Conservation (phyloP, 2,797 vertebrate species). For the Clarias laeviceps region DNA sequence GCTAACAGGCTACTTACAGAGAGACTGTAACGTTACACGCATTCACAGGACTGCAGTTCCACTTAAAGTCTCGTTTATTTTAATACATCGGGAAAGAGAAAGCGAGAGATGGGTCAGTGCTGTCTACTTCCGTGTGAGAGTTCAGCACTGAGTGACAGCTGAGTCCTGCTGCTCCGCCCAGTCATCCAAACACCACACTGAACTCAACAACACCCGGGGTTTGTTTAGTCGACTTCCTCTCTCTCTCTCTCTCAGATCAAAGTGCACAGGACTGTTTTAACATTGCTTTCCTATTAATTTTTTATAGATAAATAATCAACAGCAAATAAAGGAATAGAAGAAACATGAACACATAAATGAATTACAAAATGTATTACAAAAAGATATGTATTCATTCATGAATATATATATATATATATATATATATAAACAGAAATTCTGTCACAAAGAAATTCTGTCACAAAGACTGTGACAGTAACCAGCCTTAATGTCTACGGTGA, state of each 20-base stretch:
- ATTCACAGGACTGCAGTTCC: constrained; percentile 2
- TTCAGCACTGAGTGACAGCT: constrained; percentile 12
- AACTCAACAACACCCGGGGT: neutral
- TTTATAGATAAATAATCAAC: no score
- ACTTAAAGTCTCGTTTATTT: constrained; percentile 19
- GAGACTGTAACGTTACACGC: neutral
- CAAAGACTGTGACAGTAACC: no score
- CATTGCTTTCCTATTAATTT: no score
- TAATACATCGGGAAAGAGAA: neutral
- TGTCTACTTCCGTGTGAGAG: neutral
- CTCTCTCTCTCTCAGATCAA: neutral
- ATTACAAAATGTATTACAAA: no score
- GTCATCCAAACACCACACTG: constrained; percentile 41
- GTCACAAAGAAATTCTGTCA: no score
- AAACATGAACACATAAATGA: no score
- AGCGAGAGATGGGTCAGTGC: neutral
- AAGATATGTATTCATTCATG: no score
- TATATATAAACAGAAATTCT: no score
- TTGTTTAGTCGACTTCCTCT: neutral
- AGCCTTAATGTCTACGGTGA: no score
- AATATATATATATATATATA: no score
- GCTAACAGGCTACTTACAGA: constrained; percentile 50
- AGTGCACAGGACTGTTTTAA: no score
- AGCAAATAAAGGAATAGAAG: no score
- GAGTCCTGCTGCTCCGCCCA: constrained; percentile 39